Conservation (phyloP, 2,888 invertebrate species). For the Lycophotia porphyrea region DNA sequence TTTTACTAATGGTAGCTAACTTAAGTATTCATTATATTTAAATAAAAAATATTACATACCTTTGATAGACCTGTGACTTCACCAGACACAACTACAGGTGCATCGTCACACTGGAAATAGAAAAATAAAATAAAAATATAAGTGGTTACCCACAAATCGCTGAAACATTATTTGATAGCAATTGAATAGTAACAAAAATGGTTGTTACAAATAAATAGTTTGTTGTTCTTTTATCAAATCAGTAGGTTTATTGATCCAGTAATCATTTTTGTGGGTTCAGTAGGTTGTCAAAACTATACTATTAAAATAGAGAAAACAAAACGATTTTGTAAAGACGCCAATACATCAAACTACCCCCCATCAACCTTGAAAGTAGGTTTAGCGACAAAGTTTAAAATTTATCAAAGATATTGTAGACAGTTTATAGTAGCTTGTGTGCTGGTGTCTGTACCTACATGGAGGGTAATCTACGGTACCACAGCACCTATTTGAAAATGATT, state of each 20-base stretch:
- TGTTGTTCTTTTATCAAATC: neutral
- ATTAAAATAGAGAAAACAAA: neutral
- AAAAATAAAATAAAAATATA: slow-evolving; percentile 3
- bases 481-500: neutral
- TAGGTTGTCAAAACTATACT: neutral
- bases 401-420: too few species aligned
- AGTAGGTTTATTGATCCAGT: neutral
- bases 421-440: too few species aligned
- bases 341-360: too few species aligned
- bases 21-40: slow-evolving; percentile 1
- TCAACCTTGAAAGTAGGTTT: too few species aligned
- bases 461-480: neutral
- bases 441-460: neutral
- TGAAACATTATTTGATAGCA: neutral
- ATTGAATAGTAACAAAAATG: neutral
- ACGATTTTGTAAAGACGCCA: too few species aligned
- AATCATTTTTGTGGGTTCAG: neutral
- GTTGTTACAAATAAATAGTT: neutral
- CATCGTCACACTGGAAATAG: slow-evolving; percentile 89
- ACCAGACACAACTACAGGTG: slow-evolving; percentile 95
- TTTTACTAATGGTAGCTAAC: neutral
- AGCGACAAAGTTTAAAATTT: too few species aligned
- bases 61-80: slow-evolving; percentile 94
- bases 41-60: slow-evolving; percentile 85
- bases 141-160: neutral